phyloP scores from a whole-genome alignment of 1,140 invertebrate genomes.

The Holotrichia oblita region DNA sequence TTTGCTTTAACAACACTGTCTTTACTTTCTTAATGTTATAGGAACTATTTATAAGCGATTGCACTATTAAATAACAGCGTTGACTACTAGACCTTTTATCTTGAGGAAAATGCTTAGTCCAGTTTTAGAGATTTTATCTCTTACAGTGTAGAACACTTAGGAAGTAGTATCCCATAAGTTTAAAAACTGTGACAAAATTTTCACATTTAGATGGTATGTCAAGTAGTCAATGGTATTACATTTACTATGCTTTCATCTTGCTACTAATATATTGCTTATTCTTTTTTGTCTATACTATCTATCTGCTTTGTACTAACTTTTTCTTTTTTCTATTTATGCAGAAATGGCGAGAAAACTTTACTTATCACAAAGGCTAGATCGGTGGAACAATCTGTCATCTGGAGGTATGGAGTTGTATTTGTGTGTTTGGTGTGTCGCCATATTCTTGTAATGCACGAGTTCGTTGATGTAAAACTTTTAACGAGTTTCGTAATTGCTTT shows the following conservation, averaged over 20 bases:
- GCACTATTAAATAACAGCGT: no score
- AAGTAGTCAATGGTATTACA: not conserved
- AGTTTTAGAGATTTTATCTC: no score
- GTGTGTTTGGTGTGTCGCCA: constrained; percentile 36
- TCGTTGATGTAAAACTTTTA: constrained; percentile 13
- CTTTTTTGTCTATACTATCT: constrained; percentile 12
- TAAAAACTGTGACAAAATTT: no score
- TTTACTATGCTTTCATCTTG: constrained; percentile 5
- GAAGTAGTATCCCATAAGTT: no score
- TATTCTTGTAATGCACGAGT: constrained; percentile 32
- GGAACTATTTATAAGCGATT: no score
- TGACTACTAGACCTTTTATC: no score
- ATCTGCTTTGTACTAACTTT: constrained; percentile 42
- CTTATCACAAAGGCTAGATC: constrained; percentile 62
- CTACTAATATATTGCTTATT: constrained; percentile 10
- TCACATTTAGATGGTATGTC: no score
- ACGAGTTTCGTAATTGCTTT: constrained; percentile 17
- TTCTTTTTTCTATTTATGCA: constrained; percentile 54
- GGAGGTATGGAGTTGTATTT: constrained; percentile 55
- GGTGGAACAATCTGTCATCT: constrained; percentile 59
- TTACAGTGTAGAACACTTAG: no score
- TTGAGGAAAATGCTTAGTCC: no score
- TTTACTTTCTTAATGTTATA: no score
- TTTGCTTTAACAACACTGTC: no score
- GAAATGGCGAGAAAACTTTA: constrained; percentile 61